Percentiles rank a stretch among this genome's conserved stretches.
Evolutionary conservation across 2,797 vertebrate genomes (phyloP).

Genomic region (Ptychadena robeensis): DNA sequence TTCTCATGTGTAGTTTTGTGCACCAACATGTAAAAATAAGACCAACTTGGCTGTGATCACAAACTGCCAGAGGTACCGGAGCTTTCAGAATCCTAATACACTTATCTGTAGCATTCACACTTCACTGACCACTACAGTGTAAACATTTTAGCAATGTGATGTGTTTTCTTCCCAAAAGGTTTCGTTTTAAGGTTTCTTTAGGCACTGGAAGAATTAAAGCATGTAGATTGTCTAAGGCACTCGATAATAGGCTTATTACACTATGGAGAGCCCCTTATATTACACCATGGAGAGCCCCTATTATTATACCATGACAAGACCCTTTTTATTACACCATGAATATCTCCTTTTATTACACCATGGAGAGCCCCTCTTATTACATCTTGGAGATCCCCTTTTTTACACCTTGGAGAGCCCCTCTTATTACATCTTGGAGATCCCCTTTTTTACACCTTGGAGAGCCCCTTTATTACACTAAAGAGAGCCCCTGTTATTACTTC

Average conservation of each 20-base stretch:
- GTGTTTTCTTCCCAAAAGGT: not conserved
- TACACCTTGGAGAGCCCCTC: too few species aligned
- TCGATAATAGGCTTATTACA: not conserved
- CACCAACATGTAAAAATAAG: not conserved
- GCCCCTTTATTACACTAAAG: too few species aligned
- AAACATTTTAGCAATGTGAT: slow-evolving; percentile 6
- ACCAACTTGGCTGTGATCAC: slow-evolving; percentile 22
- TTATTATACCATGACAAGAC: too few species aligned
- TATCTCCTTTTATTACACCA: too few species aligned
- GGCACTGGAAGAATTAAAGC: not conserved
- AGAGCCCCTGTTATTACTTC: too few species aligned
- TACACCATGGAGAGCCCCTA: not conserved
- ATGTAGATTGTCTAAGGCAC: slow-evolving; percentile 6
- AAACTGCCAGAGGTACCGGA: slow-evolving; percentile 19
- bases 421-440: too few species aligned
- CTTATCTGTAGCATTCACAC: slow-evolving; percentile 33
- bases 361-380: too few species aligned
- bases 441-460: too few species aligned
- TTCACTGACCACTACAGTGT: not conserved
- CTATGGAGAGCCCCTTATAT: not conserved
- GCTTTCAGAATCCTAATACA: slow-evolving; percentile 27
- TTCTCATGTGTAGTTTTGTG: slow-evolving; percentile 5
- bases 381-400: too few species aligned
- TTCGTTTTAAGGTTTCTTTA: slow-evolving; percentile 7
- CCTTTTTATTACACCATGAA: too few species aligned